Evolutionary conservation across 2,888 invertebrate genomes (phyloP), one percentile per base, ranked within the genome.

Genomic region (Drosophila merina): DNA sequence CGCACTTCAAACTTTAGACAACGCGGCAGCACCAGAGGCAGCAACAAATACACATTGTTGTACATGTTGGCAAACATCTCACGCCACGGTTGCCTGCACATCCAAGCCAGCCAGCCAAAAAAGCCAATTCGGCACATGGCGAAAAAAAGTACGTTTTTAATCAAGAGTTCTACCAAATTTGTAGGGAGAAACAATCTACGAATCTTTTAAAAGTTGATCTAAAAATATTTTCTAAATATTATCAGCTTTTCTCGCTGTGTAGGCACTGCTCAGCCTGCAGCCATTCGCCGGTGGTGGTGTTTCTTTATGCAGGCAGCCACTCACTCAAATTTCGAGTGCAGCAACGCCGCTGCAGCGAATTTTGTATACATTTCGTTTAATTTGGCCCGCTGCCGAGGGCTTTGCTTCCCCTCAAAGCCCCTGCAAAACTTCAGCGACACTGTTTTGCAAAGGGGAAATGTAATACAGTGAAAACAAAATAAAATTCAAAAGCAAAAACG

Each of bases 1-100:
- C 85, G 87, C 84, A 86, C 84, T 85, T 86, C 84, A 85, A 85
- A 85, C 84, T 86, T 85, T 86, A 80, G 86, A 84, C 81, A 83
- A 86, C 81, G 71, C 56, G 58, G 66, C 75, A 67, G 67, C 30
- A 68, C 63, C 68, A 62, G 48, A 14, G 31, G 50, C 47, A 52
- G 58, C 51, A 69, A 40, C 57, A 66, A 42, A 70, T 67, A 73
- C 81, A 75, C 73, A 78, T 76, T 86, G 86, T 76, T 86, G 82
- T 80, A 83, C 83, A 82, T 80, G 86, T 83, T 76, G 80, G 80
- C 78, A 78, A 75, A 69, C 79, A 59, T 63, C 72, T 66, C 76
- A 70, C 71, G 71, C 62, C 63, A 52, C 47, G 55, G 26, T 54
- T 25, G 44, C 59, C 51, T 58, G 54, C 64, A 51, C 50, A 40